A percentile compares a stretch with the other conserved stretches of the same genome.
phyloP scores from a whole-genome alignment of 2,797 vertebrate genomes.

The Rhynchotus rufescens region DNA sequence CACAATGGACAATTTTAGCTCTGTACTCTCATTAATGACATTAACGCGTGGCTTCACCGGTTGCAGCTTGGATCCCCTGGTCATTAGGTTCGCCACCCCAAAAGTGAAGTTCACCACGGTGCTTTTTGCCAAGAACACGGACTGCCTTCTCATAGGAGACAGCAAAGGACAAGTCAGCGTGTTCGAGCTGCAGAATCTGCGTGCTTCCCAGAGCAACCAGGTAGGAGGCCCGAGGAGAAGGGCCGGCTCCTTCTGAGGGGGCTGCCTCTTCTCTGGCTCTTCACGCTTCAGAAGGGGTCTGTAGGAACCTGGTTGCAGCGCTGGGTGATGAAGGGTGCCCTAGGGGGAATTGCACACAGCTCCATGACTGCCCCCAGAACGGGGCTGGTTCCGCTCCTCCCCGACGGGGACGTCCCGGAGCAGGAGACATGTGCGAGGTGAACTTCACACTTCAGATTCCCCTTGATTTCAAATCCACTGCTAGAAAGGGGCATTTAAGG shows the following conservation, averaged over 20 bases:
- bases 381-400: background rate
- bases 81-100: constrained; percentile 77
- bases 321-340: fast-evolving
- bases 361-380: background rate
- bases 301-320: background rate
- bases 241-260: background rate
- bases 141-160: constrained; percentile 89
- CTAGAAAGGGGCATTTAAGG: no score
- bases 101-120: constrained; percentile 80
- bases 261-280: background rate
- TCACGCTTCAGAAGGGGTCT: background rate
- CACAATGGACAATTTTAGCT: no score
- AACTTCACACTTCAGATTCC: background rate
- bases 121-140: constrained; percentile 84
- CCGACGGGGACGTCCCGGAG: background rate
- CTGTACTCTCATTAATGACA: background rate
- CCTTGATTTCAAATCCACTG: background rate
- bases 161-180: constrained; percentile 85
- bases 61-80: constrained; percentile 85
- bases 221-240: constrained; percentile 57
- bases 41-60: background rate
- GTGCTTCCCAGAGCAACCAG: constrained; percentile 52
- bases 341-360: background rate
- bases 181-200: constrained; percentile 83
- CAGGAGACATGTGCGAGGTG: background rate